Evolutionary conservation across 2,797 vertebrate species (phyloP).

Genomic region (Anomalospiza imberbis): DNA sequence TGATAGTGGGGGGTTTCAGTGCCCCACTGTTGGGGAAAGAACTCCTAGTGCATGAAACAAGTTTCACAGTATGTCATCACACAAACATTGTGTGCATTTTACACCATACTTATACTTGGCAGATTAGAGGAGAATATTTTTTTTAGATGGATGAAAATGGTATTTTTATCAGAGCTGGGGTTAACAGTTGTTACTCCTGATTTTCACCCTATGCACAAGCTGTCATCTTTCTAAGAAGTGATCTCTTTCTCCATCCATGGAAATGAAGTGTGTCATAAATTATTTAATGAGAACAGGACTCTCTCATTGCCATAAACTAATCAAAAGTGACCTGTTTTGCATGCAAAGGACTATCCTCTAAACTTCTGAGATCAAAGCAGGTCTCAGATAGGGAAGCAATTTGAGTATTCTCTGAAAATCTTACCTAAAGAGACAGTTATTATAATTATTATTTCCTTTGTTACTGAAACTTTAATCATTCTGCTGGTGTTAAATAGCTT

Average conservation of each 20-base stretch:
- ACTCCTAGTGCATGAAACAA: background rate
- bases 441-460: background rate
- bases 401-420: background rate
- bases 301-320: background rate
- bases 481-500: background rate
- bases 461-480: background rate
- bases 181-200: background rate
- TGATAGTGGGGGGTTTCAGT: background rate
- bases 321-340: background rate
- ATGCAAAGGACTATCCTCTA: background rate
- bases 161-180: background rate
- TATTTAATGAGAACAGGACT: background rate
- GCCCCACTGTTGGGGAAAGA: background rate
- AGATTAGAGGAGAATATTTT: background rate
- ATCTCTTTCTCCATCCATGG: background rate
- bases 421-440: background rate
- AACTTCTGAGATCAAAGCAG: background rate
- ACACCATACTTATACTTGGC: background rate
- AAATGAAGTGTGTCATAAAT: background rate
- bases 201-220: background rate
- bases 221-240: background rate
- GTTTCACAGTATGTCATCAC: background rate
- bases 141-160: background rate
- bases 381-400: background rate
- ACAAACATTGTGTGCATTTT: background rate